Evolutionary conservation across 2,113 vertebrate species (phyloP).

Genomic region (Anoura caudifer): DNA sequence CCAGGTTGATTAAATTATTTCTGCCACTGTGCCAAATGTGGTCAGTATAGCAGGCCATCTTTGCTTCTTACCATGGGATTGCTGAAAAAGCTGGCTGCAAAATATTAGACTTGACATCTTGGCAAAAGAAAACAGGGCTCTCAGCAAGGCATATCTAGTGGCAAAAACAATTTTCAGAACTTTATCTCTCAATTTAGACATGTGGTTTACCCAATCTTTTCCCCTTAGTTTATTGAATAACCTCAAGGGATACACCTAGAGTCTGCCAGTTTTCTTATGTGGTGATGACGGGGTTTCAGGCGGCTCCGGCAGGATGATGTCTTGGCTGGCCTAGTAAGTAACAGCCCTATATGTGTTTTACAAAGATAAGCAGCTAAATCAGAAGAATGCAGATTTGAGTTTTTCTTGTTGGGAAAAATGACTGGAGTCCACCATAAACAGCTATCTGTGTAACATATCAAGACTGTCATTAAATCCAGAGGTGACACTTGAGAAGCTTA

Average conservation of each 20-base stretch:
- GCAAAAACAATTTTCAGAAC: slow-evolving; percentile 60
- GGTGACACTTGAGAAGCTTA: slow-evolving; percentile 33
- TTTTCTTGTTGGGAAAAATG: slow-evolving; percentile 52
- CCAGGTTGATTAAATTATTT: background rate
- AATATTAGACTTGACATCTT: slow-evolving; percentile 27
- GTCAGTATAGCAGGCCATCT: background rate
- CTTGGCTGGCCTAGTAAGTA: background rate
- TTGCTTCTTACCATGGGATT: background rate
- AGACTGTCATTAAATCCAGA: slow-evolving; percentile 3
- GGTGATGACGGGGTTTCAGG: slow-evolving; percentile 42
- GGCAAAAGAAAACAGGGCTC: slow-evolving; percentile 62
- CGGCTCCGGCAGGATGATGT: background rate
- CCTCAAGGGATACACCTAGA: background rate
- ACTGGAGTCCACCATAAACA: background rate
- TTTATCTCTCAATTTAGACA: slow-evolving; percentile 50
- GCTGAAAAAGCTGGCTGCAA: slow-evolving; percentile 60
- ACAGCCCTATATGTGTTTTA: slow-evolving; percentile 24
- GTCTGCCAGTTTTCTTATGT: slow-evolving; percentile 47
- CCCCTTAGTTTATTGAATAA: slow-evolving; percentile 36
- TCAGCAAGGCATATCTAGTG: slow-evolving; percentile 54
- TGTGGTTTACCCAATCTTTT: slow-evolving; percentile 4
- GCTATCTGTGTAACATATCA: background rate
- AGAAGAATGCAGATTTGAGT: slow-evolving; percentile 32
- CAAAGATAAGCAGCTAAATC: slow-evolving; percentile 54
- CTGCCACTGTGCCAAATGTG: background rate